Base-by-base conservation (phyloP, 2,888 invertebrate species). In the Drosophila mimetica region DNA sequence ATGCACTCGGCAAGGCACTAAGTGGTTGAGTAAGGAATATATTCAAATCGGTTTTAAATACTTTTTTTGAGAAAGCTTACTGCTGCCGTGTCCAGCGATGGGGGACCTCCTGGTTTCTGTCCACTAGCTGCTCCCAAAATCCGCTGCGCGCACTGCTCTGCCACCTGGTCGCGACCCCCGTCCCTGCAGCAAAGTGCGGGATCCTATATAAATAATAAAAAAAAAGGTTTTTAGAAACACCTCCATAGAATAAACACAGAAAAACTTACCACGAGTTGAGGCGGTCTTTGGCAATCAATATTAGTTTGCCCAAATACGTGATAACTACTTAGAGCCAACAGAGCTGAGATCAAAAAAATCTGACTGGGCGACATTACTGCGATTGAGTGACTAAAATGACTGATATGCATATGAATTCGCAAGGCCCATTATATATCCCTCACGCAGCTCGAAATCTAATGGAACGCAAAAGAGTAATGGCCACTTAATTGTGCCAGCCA, bases 1-100 rank as follows among this genome's bases (percentile, higher is more conserved):
- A 91, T 88, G 54, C 91, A 91, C 20, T 91, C 90, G 13, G 91
- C 91, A n/a, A 91, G 73, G 42, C 91, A 91, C 91, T 91, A 28
- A 1, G 39, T 4, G 8, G 3, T 16, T 1, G 6, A 4, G 0
- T 50, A 2, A n/a, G 25, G 5, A 14, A 9, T 9, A 0, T 20
- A 11, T 1, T 22, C 6, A 2, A 2, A 2, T 4, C 0, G 11
- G 2, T 13, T 13, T 1, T 0, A 1, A 0, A 13, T 16, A 9
- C 2, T 2, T 16, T 6, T 6, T 0, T 1, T 11, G 25, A 22
- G 63, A 16, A 1, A 5, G 37, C 67, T 79, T 47, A 90, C 90
- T 1, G 90, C 89, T 3, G 91, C 90, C 0, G 81, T 65, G 53
- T 91, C 90, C 30, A 89, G 42, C 0, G 79, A 83, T 0, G 89